These are phyloP conservation scores for Drosophila birchii DNA, from an alignment of 2,888 invertebrate genomes.

Conservation along the genomic window DNA sequence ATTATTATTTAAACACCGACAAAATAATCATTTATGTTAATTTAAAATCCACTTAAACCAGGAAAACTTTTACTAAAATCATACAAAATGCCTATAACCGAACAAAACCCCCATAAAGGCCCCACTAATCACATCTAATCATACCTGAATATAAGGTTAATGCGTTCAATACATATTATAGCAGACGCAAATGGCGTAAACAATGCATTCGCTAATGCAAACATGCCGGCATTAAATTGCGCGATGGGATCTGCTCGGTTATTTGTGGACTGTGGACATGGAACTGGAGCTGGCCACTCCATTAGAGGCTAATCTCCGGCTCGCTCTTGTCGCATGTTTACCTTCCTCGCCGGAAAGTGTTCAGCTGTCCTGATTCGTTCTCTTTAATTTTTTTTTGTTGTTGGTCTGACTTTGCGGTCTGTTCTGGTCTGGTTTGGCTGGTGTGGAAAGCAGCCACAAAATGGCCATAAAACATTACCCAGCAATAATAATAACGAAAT, in stretches of 20 bases:
- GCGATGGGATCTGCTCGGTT: slow-evolving; percentile 27
- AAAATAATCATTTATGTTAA: neutral
- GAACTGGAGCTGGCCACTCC: slow-evolving; percentile 40
- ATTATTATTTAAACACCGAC: neutral
- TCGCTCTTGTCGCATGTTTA: slow-evolving; percentile 25
- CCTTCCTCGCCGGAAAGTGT: slow-evolving; percentile 60
- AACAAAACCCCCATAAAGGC: neutral
- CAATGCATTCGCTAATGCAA: slow-evolving; percentile 48
- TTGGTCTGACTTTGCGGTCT: slow-evolving; percentile 14
- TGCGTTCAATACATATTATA: slow-evolving; percentile 15
- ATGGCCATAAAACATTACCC: slow-evolving; percentile 65
- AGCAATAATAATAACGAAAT: slow-evolving; percentile 65
- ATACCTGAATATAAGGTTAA: slow-evolving; percentile 12
- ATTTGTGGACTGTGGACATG: slow-evolving; percentile 15
- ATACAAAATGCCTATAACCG: neutral
- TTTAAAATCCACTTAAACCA: neutral
- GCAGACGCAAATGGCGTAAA: slow-evolving; percentile 8
- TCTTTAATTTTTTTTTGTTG: neutral
- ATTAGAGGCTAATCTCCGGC: slow-evolving; percentile 64
- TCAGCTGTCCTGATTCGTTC: slow-evolving; percentile 45
- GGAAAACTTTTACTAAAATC: neutral
- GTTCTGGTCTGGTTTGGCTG: slow-evolving; percentile 3
- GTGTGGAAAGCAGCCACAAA: slow-evolving; percentile 49
- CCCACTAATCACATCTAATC: slow-evolving; percentile 5
- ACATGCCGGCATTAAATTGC: slow-evolving; percentile 13